phyloP scores from a whole-genome alignment of 1,140 invertebrate species.

The Andricus grossulariae region DNA sequence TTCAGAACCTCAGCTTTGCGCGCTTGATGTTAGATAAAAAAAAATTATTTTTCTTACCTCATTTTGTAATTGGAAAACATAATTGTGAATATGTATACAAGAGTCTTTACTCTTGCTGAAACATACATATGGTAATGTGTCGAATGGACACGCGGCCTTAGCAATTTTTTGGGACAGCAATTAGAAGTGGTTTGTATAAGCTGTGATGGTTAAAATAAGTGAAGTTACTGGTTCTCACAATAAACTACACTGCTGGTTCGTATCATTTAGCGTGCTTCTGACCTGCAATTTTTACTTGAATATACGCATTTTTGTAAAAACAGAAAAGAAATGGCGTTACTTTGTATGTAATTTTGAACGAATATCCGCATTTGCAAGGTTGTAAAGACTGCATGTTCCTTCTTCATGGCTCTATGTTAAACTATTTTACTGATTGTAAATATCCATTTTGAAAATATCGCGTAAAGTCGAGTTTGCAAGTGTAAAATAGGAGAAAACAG shows the following conservation, averaged over 20 bases:
- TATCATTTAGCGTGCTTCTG: background rate
- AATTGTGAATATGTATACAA: background rate
- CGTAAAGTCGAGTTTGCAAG: background rate
- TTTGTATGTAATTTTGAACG: background rate
- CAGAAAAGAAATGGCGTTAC: background rate
- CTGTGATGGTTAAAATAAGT: conserved; percentile 9
- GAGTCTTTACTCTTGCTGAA: background rate
- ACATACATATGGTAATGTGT: background rate
- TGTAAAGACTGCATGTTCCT: background rate
- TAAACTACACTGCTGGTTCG: background rate
- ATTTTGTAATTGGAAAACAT: background rate
- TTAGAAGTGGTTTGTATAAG: conserved; percentile 5
- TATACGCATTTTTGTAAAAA: background rate
- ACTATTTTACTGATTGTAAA: background rate
- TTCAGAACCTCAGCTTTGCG: too few species aligned
- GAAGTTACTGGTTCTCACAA: background rate
- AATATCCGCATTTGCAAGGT: background rate
- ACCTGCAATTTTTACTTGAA: background rate
- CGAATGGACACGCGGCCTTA: background rate
- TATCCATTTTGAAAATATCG: background rate
- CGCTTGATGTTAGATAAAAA: too few species aligned
- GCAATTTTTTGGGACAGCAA: background rate
- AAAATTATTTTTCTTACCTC: background rate
- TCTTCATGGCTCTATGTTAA: conserved; percentile 1
- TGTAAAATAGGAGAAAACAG: background rate